A percentile compares a stretch with the other conserved stretches of the same genome.
Evolutionary conservation across 2,888 invertebrate genomes (phyloP).

Genomic region (Syritta pipiens): DNA sequence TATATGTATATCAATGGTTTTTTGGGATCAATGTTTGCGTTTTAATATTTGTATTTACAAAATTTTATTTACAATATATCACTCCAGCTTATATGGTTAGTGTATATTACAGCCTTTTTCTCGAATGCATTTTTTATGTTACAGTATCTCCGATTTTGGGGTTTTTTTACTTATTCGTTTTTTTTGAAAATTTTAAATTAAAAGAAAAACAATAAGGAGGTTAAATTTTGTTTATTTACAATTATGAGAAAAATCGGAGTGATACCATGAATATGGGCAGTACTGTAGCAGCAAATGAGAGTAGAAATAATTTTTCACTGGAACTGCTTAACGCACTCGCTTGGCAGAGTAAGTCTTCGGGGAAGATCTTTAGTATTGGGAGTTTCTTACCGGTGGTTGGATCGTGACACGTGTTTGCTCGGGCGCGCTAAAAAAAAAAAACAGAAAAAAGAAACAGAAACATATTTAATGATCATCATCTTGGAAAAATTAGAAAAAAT

Average conservation of each 20-base stretch:
- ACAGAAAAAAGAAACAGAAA: constrained; percentile 26
- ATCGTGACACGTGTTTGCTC: constrained; percentile 87
- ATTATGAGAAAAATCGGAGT: constrained; percentile 74
- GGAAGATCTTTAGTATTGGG: constrained; percentile 86
- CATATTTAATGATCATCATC: neutral
- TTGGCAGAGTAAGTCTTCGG: constrained; percentile 90
- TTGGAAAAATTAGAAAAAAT: no score
- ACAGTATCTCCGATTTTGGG: constrained; percentile 28
- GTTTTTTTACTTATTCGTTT: neutral
- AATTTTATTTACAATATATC: constrained; percentile 61
- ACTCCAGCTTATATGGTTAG: constrained; percentile 56
- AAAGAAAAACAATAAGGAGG: neutral
- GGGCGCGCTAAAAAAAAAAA: constrained; percentile 79
- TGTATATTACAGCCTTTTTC: constrained; percentile 69
- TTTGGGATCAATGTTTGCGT: no score
- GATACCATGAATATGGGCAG: constrained; percentile 75
- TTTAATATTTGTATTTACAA: constrained; percentile 47
- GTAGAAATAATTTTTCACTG: constrained; percentile 78
- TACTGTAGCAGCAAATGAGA: constrained; percentile 76
- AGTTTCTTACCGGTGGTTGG: constrained; percentile 82
- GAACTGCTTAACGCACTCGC: constrained; percentile 90
- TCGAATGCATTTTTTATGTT: constrained; percentile 54
- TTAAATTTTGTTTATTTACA: constrained; percentile 29
- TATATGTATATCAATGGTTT: neutral
- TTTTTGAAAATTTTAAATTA: constrained; percentile 8